phyloP scores from a whole-genome alignment of 1,140 invertebrate species.

The Sycophaga agraensis region DNA sequence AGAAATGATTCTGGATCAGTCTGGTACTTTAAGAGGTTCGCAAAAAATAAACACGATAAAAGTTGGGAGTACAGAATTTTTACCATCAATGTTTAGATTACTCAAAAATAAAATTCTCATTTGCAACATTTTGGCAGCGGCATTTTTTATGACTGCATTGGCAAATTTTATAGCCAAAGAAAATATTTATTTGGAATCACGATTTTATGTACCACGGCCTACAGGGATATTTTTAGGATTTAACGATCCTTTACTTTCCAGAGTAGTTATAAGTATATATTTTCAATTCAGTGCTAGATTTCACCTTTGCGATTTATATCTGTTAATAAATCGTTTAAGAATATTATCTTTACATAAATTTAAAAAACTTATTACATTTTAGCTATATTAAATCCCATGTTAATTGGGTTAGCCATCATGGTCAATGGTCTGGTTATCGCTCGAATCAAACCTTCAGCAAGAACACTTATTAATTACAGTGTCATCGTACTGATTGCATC shows the following conservation, averaged over 20 bases:
- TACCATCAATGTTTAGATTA: constrained; percentile 60
- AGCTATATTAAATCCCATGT: constrained; percentile 62
- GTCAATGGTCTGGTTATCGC: constrained; percentile 65
- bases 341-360: not conserved
- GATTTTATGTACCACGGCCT: constrained; percentile 62
- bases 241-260: constrained; percentile 58
- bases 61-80: constrained; percentile 52
- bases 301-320: not conserved
- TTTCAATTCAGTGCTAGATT: no score
- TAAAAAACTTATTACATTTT: constrained; percentile 12
- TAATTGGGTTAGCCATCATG: constrained; percentile 64
- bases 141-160: constrained; percentile 61
- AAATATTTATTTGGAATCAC: constrained; percentile 62
- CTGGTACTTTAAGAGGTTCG: constrained; percentile 28
- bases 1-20: constrained; percentile 49
- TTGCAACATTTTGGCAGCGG: constrained; percentile 60
- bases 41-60: constrained; percentile 31
- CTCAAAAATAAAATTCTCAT: constrained; percentile 64
- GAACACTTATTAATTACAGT: constrained; percentile 62
- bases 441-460: constrained; percentile 60
- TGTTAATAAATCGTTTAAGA: not conserved
- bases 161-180: constrained; percentile 62
- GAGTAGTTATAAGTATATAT: constrained; percentile 58
- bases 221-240: constrained; percentile 58
- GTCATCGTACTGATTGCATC: constrained; percentile 56